These are phyloP conservation scores for Seriola quinqueradiata DNA, from an alignment of 2,113 vertebrate genomes.

Conservation along the genomic window DNA sequence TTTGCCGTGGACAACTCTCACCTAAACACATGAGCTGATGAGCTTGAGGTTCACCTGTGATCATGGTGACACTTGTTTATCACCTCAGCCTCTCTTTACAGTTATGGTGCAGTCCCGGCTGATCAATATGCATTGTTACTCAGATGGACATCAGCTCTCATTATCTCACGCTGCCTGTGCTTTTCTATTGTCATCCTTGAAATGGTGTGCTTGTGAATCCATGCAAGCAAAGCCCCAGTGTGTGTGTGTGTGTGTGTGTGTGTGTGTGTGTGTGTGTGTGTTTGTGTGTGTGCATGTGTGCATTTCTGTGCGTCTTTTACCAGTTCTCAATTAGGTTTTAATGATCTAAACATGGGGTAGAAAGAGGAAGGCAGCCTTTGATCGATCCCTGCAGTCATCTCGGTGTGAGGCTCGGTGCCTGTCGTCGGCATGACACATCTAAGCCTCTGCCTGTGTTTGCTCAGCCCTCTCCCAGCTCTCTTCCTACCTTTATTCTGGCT, in stretches of 20 bases:
- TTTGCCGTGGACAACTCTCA: constrained; percentile 18
- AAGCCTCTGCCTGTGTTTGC: constrained; percentile 38
- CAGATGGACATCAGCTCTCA: constrained; percentile 54
- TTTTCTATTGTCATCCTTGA: constrained; percentile 48
- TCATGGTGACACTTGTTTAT: constrained; percentile 24
- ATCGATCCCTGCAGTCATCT: constrained; percentile 68
- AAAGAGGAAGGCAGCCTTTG: constrained; percentile 48
- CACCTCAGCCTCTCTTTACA: constrained; percentile 18
- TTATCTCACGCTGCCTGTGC: constrained; percentile 44
- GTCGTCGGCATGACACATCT: constrained; percentile 49
- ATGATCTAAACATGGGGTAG: constrained; percentile 62
- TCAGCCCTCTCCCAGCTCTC: constrained; percentile 20
- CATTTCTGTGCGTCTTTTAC: constrained; percentile 32
- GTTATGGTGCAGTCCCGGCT: constrained; percentile 44
- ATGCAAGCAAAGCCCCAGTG: constrained; percentile 16
- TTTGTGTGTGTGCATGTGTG: constrained; percentile 6
- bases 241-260: not conserved
- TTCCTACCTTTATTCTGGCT: constrained; percentile 3
- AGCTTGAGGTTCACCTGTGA: constrained; percentile 23
- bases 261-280: constrained; percentile 7
- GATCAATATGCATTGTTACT: constrained; percentile 60
- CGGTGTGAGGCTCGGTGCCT: constrained; percentile 44
- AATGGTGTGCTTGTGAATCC: constrained; percentile 25
- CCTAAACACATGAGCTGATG: constrained; percentile 20
- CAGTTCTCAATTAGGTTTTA: constrained; percentile 64